A percentile compares a stretch with the other conserved stretches of the same genome.
Evolutionary conservation across 30 jellyfish, hydroid and myxozoan genomes (phyloP).

Genomic region (Aurelia sp.): DNA sequence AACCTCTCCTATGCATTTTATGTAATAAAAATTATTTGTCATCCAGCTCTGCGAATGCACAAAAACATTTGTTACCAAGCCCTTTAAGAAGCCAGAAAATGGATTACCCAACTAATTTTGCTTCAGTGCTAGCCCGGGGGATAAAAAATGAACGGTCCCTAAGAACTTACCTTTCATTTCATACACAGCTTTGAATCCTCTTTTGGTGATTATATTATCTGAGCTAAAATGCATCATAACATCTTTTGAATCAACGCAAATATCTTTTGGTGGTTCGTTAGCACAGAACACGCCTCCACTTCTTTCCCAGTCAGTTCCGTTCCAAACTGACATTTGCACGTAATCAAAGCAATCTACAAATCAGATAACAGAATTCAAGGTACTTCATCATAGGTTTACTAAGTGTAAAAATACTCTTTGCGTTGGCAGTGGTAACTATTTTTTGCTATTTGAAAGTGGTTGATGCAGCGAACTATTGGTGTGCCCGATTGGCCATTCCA

Average conservation of each 20-base stretch:
- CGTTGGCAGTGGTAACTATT: no score
- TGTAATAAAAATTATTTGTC: no score
- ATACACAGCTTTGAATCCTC: constrained; percentile 12
- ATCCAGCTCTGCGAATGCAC: no score
- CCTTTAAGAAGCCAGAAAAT: no score
- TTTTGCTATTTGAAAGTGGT: no score
- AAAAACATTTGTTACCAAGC: no score
- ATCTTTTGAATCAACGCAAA: constrained; percentile 21
- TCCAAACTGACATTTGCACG: neutral
- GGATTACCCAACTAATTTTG: neutral
- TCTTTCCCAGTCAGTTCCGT: constrained; percentile 1
- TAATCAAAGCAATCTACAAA: constrained; percentile 5
- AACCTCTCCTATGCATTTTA: no score
- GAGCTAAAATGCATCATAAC: constrained; percentile 7
- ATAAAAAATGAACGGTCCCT: neutral
- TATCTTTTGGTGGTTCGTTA: neutral
- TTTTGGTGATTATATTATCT: neutral
- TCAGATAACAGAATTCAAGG: no score
- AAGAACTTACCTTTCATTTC: constrained; percentile 13
- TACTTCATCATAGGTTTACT: no score
- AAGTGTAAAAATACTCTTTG: no score
- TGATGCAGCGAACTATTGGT: no score
- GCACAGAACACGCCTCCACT: constrained; percentile 4
- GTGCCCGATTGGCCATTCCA: no score
- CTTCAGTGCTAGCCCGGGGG: neutral